Evolutionary conservation across 2,888 invertebrate species (phyloP), one percentile per base, ranked within the genome.

Genomic region (Ornithoptera alexandrae): DNA sequence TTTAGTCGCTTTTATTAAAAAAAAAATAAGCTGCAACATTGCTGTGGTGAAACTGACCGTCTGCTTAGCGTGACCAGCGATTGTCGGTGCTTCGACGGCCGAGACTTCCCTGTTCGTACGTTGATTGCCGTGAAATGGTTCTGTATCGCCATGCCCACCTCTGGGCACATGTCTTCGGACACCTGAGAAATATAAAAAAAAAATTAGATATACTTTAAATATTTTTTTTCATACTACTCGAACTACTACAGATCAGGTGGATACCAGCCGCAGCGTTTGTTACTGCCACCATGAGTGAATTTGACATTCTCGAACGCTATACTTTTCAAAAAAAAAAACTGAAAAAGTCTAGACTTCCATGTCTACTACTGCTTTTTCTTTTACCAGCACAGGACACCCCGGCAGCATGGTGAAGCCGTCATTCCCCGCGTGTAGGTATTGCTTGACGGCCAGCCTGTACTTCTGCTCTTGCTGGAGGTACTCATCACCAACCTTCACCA

Each of bases 111-210:
- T 68, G 94, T 93, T 58, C 96, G 93, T 78, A 97, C 95, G 85
- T 96, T 95, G 77, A 98, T 97, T 2, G 98, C 96, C 70, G 96
- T 95, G 88, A 98, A 98, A 84, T 98, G 97, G 87, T 98, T 98
- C 89, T 97, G 97, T 30, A 98, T 93, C 0, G 97, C 96, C 77
- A 97, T 94, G 12, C 96, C 96, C 72, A 98, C 87, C 81, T 97
- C 96, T 0, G 97, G 97, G 77, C 97, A 97, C 87, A 96, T 95
- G 82, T 98, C 98, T 67, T 97, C 96, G 77, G 95, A 95, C 76
- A 97, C 94, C 97, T 97, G 77, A 0, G 10, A 4, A 46, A 46
- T 46, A 46, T 46, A 17, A 1, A 10, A 12, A 42, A 42, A 42
- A 12, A 42, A 10, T 22, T 22, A 22, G 22, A 42, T 42, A 42